These are phyloP conservation scores for Kryptolebias marmoratus DNA, from an alignment of 2,113 vertebrate species.

Conservation along the genomic window DNA sequence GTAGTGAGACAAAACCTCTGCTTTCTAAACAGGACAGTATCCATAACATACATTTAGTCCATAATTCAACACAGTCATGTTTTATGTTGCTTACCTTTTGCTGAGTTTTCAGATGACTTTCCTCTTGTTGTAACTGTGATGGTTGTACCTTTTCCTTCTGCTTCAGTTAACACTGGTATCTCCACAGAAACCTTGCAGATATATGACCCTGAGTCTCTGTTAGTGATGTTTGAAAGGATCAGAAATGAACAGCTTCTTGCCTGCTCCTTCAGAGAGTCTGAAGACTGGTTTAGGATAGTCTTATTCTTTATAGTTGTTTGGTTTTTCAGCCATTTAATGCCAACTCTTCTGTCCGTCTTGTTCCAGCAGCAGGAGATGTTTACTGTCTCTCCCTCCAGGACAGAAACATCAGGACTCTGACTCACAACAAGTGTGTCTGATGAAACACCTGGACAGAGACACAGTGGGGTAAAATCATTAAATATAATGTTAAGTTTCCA, in stretches of 20 bases:
- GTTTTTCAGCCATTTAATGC: neutral
- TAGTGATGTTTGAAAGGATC: constrained; percentile 11
- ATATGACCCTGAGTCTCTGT: constrained; percentile 26
- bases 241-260: constrained; percentile 5
- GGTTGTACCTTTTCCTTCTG: neutral
- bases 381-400: constrained; percentile 12
- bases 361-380: constrained; percentile 41
- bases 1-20: too few species aligned
- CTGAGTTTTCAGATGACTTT: neutral
- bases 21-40: too few species aligned
- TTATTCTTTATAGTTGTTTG: fast-evolving
- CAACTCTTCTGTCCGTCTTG: fast-evolving
- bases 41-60: too few species aligned
- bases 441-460: constrained; percentile 22
- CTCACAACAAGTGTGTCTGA: neutral
- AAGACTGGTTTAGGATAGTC: fast-evolving
- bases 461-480: neutral
- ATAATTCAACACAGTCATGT: too few species aligned
- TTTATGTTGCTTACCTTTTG: too few species aligned
- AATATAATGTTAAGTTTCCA: too few species aligned
- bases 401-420: constrained; percentile 29
- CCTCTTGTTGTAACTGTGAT: constrained; percentile 23
- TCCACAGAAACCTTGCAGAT: neutral
- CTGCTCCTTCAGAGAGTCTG: neutral
- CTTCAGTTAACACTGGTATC: fast-evolving